Evolutionary conservation across 2,113 vertebrate genomes (phyloP).

Genomic region (Austrofundulus limnaeus): DNA sequence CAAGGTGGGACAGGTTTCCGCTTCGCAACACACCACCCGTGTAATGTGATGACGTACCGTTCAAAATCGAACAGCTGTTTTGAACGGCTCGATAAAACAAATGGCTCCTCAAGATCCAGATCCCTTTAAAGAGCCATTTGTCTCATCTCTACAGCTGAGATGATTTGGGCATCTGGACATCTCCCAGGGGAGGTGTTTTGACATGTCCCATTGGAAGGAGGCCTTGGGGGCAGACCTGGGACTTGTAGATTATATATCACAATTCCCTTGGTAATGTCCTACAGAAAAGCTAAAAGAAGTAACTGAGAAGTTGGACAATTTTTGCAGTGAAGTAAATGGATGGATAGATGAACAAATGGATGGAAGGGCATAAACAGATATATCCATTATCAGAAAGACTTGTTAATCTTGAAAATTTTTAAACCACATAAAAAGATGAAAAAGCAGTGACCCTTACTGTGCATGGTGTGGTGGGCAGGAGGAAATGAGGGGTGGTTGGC

Average conservation of each 20-base stretch:
- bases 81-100: too few species aligned
- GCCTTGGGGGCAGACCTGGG: not conserved
- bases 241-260: not conserved
- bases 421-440: too few species aligned
- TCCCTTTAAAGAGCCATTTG: too few species aligned
- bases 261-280: not conserved
- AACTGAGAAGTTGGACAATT: not conserved
- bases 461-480: slow-evolving; percentile 74
- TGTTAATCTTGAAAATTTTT: too few species aligned
- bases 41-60: too few species aligned
- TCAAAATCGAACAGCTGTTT: too few species aligned
- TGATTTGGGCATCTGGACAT: not conserved
- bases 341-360: not conserved
- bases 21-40: too few species aligned
- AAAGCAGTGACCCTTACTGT: slow-evolving; percentile 69
- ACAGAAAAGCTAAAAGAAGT: not conserved
- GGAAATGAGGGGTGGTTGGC: slow-evolving; percentile 59
- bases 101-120: too few species aligned
- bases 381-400: not conserved
- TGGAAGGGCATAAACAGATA: not conserved
- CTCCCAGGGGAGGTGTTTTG: not conserved
- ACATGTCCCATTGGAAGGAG: not conserved
- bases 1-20: too few species aligned
- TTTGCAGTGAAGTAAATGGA: too few species aligned
- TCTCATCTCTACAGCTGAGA: too few species aligned